These are phyloP conservation scores for Diogma glabrata DNA, from an alignment of 2,888 invertebrate genomes.

Conservation along the genomic window DNA sequence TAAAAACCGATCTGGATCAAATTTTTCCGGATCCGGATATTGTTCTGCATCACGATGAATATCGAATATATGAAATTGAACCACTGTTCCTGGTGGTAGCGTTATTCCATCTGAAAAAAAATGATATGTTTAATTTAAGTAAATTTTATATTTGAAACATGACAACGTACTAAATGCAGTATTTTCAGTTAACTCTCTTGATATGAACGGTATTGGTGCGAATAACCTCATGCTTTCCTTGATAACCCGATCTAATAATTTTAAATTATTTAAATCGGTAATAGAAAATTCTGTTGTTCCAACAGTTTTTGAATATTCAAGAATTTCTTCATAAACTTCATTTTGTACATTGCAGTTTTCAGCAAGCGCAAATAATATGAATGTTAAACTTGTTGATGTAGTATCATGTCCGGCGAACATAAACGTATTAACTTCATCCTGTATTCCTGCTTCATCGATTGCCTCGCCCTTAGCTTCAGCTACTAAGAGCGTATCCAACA, in stretches of 20 bases:
- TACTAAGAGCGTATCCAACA: constrained; percentile 43
- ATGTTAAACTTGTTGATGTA: constrained; percentile 41
- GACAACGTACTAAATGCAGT: constrained; percentile 13
- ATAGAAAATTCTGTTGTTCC: constrained; percentile 20
- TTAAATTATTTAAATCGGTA: constrained; percentile 27
- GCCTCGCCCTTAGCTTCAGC: constrained; percentile 36
- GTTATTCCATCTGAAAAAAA: constrained; percentile 22
- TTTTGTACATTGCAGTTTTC: constrained; percentile 39
- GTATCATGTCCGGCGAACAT: constrained; percentile 57
- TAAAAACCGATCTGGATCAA: constrained; percentile 48
- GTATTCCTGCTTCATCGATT: constrained; percentile 42
- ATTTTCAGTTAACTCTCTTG: constrained; percentile 28
- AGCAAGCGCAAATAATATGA: constrained; percentile 41
- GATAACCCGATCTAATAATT: constrained; percentile 43
- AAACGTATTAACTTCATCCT: constrained; percentile 51
- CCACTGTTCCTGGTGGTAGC: constrained; percentile 40
- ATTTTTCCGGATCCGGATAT: constrained; percentile 50
- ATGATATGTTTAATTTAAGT: too few relatives aligned
- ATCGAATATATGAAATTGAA: constrained; percentile 48
- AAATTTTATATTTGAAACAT: constrained; percentile 12
- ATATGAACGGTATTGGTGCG: constrained; percentile 43
- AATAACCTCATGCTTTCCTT: constrained; percentile 44
- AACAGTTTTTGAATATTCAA: constrained; percentile 28
- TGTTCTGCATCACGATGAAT: constrained; percentile 50
- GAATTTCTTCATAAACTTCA: constrained; percentile 36